Conservation (phyloP, 2,888 invertebrate genomes). For the Diadegma fenestrale region DNA sequence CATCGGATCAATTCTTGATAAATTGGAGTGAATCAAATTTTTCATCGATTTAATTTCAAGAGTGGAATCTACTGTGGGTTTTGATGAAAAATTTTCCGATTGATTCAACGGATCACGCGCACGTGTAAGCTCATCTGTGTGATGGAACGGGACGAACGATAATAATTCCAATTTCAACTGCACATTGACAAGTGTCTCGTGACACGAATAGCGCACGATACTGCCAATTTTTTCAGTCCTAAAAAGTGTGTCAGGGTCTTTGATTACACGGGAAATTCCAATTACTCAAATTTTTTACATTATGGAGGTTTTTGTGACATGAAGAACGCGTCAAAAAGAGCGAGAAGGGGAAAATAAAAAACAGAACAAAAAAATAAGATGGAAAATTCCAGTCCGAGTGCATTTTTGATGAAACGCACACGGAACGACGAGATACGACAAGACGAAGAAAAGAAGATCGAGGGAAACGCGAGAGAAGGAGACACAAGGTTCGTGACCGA, state of each 20-base stretch:
- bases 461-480: too few relatives aligned
- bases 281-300: conserved; percentile 31
- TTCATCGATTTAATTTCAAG: not conserved
- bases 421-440: not conserved
- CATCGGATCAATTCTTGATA: not conserved
- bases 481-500: conserved; percentile 41
- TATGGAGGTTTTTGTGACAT: conserved; percentile 40
- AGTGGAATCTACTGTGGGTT: not conserved
- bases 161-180: not conserved
- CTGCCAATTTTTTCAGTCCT: conserved; percentile 32
- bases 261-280: conserved; percentile 8
- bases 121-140: not conserved
- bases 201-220: not conserved
- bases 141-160: not conserved
- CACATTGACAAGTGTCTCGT: conserved; percentile 14
- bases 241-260: conserved; percentile 14
- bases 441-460: not conserved
- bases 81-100: not conserved
- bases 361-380: not conserved
- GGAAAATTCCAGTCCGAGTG: not conserved
- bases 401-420: conserved; percentile 41
- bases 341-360: not conserved
- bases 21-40: not conserved
- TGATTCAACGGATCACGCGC: not conserved
- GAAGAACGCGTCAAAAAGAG: conserved; percentile 11